phyloP scores from a whole-genome alignment of 1,140 invertebrate species.

The Euglossa dilemma region DNA sequence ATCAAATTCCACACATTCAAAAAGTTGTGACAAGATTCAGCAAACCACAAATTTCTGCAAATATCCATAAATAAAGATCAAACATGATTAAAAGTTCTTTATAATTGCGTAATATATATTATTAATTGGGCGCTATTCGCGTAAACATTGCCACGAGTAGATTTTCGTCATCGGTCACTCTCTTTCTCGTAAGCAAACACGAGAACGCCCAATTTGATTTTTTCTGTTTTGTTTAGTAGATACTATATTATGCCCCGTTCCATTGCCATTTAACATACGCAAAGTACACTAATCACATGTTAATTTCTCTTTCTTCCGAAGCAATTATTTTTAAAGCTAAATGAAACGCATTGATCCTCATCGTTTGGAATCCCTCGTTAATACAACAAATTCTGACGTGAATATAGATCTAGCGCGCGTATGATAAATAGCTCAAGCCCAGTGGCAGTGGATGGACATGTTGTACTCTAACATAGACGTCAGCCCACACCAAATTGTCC shows the following conservation, averaged over 20 bases:
- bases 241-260: conserved; percentile 73
- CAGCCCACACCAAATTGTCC: conserved; percentile 83
- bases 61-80: conserved; percentile 82
- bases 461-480: conserved; percentile 82
- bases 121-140: conserved; percentile 60
- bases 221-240: conserved; percentile 61
- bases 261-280: conserved; percentile 68
- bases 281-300: conserved; percentile 14
- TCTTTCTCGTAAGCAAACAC: conserved; percentile 36
- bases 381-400: not conserved
- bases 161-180: conserved; percentile 3
- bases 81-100: conserved; percentile 81
- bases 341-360: not conserved
- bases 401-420: conserved; percentile 30
- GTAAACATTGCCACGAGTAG: conserved; percentile 36
- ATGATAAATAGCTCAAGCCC: conserved; percentile 70
- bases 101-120: conserved; percentile 78
- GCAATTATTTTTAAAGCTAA: not conserved
- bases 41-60: conserved; percentile 83
- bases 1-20: conserved; percentile 81
- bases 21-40: conserved; percentile 83
- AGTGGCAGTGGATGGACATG: conserved; percentile 79
- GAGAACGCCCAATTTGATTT: conserved; percentile 56
- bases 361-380: not conserved
- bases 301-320: not conserved